phyloP scores from a whole-genome alignment of 2,113 vertebrate genomes.

The Varanus komodoensis region DNA sequence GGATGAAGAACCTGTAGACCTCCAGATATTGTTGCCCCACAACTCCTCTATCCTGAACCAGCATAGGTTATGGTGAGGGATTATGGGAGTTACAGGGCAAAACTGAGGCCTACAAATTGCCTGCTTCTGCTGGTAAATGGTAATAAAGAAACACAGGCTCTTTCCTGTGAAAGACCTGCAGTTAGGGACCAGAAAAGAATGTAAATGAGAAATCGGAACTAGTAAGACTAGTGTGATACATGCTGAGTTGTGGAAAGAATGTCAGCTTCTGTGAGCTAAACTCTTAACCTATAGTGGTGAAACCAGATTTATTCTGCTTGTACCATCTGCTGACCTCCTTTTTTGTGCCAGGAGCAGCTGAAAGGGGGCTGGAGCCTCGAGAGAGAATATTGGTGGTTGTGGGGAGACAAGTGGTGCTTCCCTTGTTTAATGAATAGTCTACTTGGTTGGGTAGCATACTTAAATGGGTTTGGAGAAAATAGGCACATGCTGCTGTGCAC shows the following conservation, averaged over 20 bases:
- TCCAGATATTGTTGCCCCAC: too few species aligned
- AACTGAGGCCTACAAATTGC: too few species aligned
- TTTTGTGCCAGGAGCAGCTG: neutral
- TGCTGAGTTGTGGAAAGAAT: neutral
- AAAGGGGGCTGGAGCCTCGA: neutral
- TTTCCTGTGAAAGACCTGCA: neutral
- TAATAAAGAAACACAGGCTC: neutral
- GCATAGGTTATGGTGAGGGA: too few species aligned
- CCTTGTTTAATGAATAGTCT: neutral
- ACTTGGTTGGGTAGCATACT: neutral
- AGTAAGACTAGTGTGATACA: neutral
- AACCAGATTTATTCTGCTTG: neutral
- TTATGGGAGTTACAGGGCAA: too few species aligned
- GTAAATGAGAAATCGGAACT: neutral
- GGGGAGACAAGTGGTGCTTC: neutral
- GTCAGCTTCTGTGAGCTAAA: neutral
- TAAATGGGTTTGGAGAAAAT: neutral
- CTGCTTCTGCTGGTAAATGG: neutral
- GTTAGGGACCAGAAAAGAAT: neutral
- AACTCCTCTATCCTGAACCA: too few species aligned
- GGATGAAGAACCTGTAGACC: too few species aligned
- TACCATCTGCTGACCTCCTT: neutral
- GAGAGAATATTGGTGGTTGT: neutral
- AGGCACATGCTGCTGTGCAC: neutral
- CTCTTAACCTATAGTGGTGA: neutral